A percentile compares a stretch with the other conserved stretches of the same genome.
phyloP scores from a whole-genome alignment of 2,113 vertebrate species.

The Thinocorus orbignyianus region DNA sequence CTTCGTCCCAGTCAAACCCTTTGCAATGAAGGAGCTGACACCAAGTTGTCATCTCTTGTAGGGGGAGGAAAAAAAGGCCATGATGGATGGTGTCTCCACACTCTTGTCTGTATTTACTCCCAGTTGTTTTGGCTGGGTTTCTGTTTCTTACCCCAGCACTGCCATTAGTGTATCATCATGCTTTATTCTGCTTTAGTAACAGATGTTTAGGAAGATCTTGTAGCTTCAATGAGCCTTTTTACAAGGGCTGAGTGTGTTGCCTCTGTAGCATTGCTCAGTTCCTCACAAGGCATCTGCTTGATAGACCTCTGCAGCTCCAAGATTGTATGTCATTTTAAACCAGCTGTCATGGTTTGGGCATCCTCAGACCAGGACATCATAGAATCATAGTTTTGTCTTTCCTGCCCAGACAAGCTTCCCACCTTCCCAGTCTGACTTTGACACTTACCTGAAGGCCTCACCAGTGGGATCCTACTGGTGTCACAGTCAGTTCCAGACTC shows the following conservation, averaged over 20 bases:
- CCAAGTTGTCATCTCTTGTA: background rate
- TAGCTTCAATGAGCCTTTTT: background rate
- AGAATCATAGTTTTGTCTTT: background rate
- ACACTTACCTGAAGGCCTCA: background rate
- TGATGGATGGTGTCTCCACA: background rate
- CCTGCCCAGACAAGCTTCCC: background rate
- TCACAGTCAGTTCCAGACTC: background rate
- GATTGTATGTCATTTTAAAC: accelerated
- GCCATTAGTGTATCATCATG: background rate
- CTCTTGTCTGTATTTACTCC: background rate
- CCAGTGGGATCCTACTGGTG: accelerated
- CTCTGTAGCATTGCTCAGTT: background rate
- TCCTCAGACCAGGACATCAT: background rate
- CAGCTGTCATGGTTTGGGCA: background rate
- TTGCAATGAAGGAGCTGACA: background rate
- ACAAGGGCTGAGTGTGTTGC: background rate
- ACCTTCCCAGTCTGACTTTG: background rate
- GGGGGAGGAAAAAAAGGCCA: background rate
- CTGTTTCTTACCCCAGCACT: background rate
- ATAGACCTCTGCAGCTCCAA: background rate
- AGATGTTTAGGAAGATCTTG: background rate
- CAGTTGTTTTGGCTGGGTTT: background rate
- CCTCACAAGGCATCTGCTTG: background rate
- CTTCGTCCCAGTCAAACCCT: background rate
- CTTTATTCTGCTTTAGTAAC: background rate